Percentiles rank a stretch among this genome's conserved stretches.
These are phyloP conservation scores for Columbina picui DNA, from an alignment of 2,113 vertebrate genomes.

Conservation along the genomic window DNA sequence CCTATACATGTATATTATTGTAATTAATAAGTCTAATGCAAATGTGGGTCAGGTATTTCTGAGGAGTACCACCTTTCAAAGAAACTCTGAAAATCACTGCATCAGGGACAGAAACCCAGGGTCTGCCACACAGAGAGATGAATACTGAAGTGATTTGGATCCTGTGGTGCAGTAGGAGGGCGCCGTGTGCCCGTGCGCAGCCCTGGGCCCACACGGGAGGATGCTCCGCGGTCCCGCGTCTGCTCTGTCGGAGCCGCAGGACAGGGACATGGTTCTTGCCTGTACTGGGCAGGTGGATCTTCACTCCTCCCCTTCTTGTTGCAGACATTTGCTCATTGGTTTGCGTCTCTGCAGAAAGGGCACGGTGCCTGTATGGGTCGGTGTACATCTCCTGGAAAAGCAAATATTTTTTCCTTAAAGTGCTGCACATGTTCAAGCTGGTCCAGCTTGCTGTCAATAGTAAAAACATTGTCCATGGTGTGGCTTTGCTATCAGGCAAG, in stretches of 20 bases:
- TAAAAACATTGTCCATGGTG: not conserved
- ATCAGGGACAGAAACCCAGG: not conserved
- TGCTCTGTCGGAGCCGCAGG: not conserved
- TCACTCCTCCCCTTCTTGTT: not conserved
- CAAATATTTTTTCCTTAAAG: not conserved
- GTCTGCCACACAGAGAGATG: fast-evolving
- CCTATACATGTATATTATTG: fast-evolving
- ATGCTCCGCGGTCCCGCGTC: fast-evolving
- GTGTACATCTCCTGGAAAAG: not conserved
- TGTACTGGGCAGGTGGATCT: fast-evolving
- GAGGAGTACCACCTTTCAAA: not conserved
- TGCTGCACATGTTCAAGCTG: fast-evolving
- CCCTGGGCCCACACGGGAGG: not conserved
- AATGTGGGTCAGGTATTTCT: not conserved
- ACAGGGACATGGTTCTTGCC: fast-evolving
- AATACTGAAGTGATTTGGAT: not conserved
- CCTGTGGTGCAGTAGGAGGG: not conserved
- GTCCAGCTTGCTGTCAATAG: not conserved
- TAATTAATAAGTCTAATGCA: not conserved
- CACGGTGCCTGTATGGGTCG: too few relatives aligned
- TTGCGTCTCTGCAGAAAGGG: not conserved
- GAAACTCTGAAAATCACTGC: not conserved
- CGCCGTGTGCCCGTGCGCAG: not conserved
- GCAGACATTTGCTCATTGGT: not conserved
- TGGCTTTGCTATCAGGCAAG: not conserved